phyloP scores from a whole-genome alignment of 2,888 invertebrate genomes.

The Cephus spinipes region DNA sequence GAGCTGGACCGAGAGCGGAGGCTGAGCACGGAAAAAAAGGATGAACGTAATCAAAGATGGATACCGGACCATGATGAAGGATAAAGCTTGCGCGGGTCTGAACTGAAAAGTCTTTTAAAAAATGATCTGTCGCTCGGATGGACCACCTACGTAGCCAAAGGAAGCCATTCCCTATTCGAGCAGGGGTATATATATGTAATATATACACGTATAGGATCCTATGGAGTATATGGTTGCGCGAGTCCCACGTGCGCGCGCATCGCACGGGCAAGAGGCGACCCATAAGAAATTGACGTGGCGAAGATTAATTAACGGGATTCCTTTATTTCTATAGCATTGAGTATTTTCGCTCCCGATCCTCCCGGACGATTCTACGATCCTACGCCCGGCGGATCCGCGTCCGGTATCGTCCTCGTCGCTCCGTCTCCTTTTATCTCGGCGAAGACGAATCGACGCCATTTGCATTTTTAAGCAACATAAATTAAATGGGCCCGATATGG shows the following conservation, averaged over 20 bases:
- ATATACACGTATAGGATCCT: not conserved
- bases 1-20: not conserved
- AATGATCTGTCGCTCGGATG: slow-evolving; percentile 41
- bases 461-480: slow-evolving; percentile 47
- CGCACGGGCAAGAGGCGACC: slow-evolving; percentile 9
- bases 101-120: slow-evolving; percentile 46
- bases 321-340: slow-evolving; percentile 25
- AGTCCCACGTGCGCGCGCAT: slow-evolving; percentile 21
- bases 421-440: not conserved
- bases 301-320: slow-evolving; percentile 49
- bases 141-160: slow-evolving; percentile 48
- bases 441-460: slow-evolving; percentile 44
- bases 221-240: slow-evolving; percentile 2
- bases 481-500: slow-evolving; percentile 31
- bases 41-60: slow-evolving; percentile 37
- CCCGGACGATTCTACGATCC: not conserved
- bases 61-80: slow-evolving; percentile 45
- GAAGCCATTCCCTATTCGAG: slow-evolving; percentile 10
- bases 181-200: not conserved
- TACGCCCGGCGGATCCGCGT: not conserved
- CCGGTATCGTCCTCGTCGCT: not conserved
- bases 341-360: not conserved
- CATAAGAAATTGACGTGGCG: slow-evolving; percentile 42
- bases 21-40: slow-evolving; percentile 16
- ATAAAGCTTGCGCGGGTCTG: slow-evolving; percentile 40